Conservation (phyloP, 1,140 invertebrate species). For the Eupristina koningsbergeri region DNA sequence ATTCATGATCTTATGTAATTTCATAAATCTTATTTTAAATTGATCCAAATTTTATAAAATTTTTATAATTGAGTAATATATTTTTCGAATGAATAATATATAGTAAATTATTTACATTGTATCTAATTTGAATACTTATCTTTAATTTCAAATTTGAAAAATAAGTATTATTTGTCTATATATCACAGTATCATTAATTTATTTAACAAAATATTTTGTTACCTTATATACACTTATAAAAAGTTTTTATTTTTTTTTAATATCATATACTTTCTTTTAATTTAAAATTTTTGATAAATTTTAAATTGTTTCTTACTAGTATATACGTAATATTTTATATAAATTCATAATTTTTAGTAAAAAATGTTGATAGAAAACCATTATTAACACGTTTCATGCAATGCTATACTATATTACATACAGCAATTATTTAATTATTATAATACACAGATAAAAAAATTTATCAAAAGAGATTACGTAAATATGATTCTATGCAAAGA, state of each 20-base stretch:
- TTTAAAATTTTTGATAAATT: constrained; percentile 27
- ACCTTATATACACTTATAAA: constrained; percentile 59
- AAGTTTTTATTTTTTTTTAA: constrained; percentile 27
- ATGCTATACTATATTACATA: constrained; percentile 1
- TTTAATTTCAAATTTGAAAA: background rate
- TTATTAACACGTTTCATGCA: background rate
- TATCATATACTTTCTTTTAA: constrained; percentile 13
- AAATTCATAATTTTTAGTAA: constrained; percentile 25
- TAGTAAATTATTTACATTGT: background rate
- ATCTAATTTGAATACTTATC: background rate
- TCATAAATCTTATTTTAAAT: no score
- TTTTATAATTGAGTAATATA: no score
- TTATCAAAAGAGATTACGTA: background rate
- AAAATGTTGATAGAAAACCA: constrained; percentile 25
- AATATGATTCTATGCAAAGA: background rate
- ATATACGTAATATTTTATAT: constrained; percentile 25
- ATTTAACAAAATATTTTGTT: constrained; percentile 63
- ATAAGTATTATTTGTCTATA: constrained; percentile 24
- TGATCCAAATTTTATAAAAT: no score
- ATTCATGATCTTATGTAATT: no score
- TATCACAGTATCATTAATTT: constrained; percentile 60
- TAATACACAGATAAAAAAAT: constrained; percentile 19
- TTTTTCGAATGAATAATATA: background rate
- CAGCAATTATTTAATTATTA: background rate
- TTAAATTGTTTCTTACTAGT: constrained; percentile 12